Evolutionary conservation across 2,113 vertebrate genomes (phyloP).

Genomic region (Mobula birostris): DNA sequence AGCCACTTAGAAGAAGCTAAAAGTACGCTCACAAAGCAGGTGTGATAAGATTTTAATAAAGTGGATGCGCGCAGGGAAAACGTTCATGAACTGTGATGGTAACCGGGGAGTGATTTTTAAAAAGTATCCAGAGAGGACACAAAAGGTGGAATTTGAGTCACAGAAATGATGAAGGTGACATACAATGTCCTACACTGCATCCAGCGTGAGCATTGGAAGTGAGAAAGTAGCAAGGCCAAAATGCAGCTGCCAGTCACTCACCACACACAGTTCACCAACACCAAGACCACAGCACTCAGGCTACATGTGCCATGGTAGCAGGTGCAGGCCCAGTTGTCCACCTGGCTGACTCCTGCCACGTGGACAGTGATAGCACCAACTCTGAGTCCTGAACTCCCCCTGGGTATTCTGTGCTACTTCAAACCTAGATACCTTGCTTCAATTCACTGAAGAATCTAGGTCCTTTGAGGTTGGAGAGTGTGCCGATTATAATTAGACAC

Average conservation of each 20-base stretch:
- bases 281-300: neutral
- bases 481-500: too few species aligned
- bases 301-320: too few species aligned
- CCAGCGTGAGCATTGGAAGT: too few species aligned
- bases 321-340: too few species aligned
- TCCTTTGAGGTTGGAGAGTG: too few species aligned
- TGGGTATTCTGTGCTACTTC: too few species aligned
- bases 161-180: neutral
- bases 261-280: too few species aligned
- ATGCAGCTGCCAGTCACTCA: neutral
- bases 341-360: too few species aligned
- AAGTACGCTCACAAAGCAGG: neutral
- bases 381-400: too few species aligned
- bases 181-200: neutral
- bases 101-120: neutral
- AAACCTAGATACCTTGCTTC: too few species aligned
- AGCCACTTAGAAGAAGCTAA: neutral
- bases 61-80: neutral
- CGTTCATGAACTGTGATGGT: neutral
- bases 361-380: too few species aligned
- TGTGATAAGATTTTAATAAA: constrained; percentile 15
- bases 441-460: too few species aligned
- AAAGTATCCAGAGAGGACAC: neutral
- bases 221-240: neutral
- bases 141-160: neutral